Conservation (phyloP, 2,888 invertebrate genomes). For the Athrips mouffetella region DNA sequence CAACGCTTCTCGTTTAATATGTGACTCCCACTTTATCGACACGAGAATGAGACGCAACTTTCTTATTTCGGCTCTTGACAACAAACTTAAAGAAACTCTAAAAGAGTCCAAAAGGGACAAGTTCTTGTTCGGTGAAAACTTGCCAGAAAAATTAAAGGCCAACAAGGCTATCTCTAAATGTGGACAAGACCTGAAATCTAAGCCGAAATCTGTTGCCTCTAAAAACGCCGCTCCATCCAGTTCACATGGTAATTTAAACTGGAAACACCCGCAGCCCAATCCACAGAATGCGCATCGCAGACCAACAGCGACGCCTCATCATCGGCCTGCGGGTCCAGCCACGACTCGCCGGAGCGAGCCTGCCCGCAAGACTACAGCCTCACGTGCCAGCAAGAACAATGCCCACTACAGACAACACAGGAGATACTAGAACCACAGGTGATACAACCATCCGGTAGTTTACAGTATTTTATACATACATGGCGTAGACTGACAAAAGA, state of each 20-base stretch:
- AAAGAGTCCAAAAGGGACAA: no score
- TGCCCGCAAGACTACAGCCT: background rate
- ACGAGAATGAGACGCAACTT: background rate
- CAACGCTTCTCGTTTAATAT: background rate
- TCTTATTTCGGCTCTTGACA: background rate
- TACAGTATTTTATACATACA: background rate
- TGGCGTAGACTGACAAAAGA: background rate
- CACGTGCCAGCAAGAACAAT: background rate
- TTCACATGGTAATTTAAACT: slow-evolving; percentile 2
- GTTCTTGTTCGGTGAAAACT: background rate
- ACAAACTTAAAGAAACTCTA: background rate
- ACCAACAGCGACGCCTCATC: background rate
- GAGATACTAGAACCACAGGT: background rate
- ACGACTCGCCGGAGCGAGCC: background rate
- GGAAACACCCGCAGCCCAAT: slow-evolving; percentile 9
- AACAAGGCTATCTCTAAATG: background rate
- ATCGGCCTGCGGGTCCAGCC: background rate
- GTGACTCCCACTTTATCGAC: background rate
- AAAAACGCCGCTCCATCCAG: background rate
- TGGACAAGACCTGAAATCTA: background rate
- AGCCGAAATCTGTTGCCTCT: background rate
- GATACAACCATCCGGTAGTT: background rate
- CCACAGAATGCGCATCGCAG: background rate
- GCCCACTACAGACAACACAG: background rate
- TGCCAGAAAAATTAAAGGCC: no score